Evolutionary conservation across 1,140 invertebrate genomes (phyloP).

Genomic region (Euwallacea fornicatus): DNA sequence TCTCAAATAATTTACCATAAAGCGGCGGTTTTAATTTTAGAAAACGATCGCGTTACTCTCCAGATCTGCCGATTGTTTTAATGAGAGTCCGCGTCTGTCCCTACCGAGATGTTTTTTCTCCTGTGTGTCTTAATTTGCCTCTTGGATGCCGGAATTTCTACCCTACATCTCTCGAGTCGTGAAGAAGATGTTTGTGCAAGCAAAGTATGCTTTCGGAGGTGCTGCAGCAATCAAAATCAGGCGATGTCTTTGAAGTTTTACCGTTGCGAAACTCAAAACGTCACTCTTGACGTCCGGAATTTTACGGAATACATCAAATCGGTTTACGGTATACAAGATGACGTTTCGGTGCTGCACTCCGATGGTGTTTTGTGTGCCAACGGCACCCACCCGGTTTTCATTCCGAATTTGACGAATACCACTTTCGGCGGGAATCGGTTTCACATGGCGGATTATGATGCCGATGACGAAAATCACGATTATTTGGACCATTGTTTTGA

Average conservation of each 20-base stretch:
- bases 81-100: not conserved
- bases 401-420: not conserved
- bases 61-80: not conserved
- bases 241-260: not conserved
- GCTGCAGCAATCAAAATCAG: not conserved
- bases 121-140: not conserved
- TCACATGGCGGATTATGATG: not conserved
- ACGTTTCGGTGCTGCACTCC: not conserved
- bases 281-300: not conserved
- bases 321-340: not conserved
- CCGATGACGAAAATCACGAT: not conserved
- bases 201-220: not conserved
- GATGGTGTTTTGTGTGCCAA: not conserved
- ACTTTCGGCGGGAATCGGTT: constrained; percentile 1
- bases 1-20: constrained; percentile 19
- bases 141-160: not conserved
- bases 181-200: not conserved
- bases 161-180: not conserved
- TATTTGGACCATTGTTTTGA: constrained; percentile 4
- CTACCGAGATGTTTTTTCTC: not conserved
- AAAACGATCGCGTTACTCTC: constrained; percentile 7
- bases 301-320: not conserved
- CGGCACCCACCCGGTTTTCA: not conserved
- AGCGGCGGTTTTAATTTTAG: constrained; percentile 18
- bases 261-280: not conserved